phyloP scores from a whole-genome alignment of 2,113 vertebrate species.

The Cinclus cinclus region DNA sequence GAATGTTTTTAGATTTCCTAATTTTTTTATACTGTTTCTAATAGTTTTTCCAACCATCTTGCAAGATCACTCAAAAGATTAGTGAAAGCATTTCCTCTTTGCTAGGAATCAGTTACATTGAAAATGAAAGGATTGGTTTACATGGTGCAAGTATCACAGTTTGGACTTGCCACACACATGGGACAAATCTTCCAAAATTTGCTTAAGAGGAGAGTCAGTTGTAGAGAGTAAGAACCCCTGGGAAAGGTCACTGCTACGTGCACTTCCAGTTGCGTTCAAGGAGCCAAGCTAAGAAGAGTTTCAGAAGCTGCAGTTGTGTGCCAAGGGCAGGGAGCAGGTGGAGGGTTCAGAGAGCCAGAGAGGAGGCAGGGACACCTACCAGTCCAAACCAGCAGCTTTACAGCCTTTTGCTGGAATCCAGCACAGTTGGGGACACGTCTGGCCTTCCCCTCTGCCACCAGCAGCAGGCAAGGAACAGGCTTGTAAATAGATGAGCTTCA shows the following conservation, averaged over 20 bases:
- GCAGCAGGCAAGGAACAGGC: neutral
- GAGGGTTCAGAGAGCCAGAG: neutral
- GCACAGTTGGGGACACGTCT: neutral
- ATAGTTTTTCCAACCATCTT: neutral
- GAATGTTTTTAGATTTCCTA: neutral
- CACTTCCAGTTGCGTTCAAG: neutral
- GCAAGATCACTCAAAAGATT: neutral
- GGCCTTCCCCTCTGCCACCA: neutral
- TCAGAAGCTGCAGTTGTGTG: neutral
- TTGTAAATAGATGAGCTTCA: rapidly evolving
- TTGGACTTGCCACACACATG: neutral
- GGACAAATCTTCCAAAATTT: neutral
- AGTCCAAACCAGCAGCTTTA: neutral
- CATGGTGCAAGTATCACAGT: neutral
- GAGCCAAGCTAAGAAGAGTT: neutral
- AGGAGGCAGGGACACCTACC: neutral
- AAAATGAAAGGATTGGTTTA: neutral
- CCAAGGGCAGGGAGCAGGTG: neutral
- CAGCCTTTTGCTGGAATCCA: neutral
- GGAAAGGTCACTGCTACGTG: neutral
- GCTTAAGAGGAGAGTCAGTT: neutral
- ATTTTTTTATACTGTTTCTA: neutral
- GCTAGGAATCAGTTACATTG: rapidly evolving
- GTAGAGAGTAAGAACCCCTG: neutral
- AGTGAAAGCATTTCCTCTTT: neutral